phyloP scores from a whole-genome alignment of 2,113 vertebrate genomes.

The Bufo gargarizans region DNA sequence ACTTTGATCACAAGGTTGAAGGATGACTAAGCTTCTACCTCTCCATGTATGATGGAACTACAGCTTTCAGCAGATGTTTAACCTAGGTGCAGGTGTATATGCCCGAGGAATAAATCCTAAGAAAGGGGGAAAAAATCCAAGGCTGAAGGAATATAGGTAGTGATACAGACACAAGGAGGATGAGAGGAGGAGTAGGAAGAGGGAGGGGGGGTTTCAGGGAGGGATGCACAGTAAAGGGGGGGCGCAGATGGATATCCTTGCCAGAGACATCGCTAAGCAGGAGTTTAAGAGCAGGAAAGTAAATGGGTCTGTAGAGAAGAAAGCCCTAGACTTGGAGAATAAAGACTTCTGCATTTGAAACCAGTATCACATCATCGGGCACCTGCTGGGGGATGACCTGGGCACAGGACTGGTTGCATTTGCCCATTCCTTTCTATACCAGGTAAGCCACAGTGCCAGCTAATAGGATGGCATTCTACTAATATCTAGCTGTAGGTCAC shows the following conservation, averaged over 20 bases:
- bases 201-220: not conserved
- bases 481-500: not conserved
- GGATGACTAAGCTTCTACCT: not conserved
- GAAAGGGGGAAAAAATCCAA: not conserved
- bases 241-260: not conserved
- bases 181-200: not conserved
- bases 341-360: not conserved
- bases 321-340: not conserved
- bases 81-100: not conserved
- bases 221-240: not conserved
- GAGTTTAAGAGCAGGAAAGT: constrained; percentile 20
- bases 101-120: not conserved
- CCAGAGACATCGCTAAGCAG: not conserved
- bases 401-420: not conserved
- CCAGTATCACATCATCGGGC: not conserved
- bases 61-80: not conserved
- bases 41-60: not conserved
- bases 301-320: not conserved
- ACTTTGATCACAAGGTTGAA: not conserved
- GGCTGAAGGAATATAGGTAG: not conserved
- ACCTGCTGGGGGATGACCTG: not conserved
- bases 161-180: not conserved
- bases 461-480: not conserved
- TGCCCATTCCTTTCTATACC: not conserved
- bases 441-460: not conserved